Evolutionary conservation across 2,797 vertebrate genomes (phyloP).

Genomic region (Sebastes kiyomatsui): DNA sequence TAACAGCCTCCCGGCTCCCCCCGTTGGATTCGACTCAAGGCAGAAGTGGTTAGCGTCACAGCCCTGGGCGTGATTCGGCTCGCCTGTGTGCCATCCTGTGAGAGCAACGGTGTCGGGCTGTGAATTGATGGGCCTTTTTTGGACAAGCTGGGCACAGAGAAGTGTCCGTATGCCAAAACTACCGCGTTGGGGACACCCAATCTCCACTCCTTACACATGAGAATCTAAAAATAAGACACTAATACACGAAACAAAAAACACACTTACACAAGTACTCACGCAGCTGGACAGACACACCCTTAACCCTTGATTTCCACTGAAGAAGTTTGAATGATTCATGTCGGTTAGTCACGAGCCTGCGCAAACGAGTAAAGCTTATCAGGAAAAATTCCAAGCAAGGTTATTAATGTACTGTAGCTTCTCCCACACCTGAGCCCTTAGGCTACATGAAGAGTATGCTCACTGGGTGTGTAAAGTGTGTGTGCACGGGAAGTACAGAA

Average conservation of each 20-base stretch:
- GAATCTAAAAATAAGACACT: background rate
- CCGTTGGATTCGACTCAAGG: constrained; percentile 36
- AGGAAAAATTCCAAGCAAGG: constrained; percentile 6
- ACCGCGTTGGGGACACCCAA: background rate
- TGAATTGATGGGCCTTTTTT: constrained; percentile 35
- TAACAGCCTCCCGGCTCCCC: constrained; percentile 47
- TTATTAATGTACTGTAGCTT: constrained; percentile 1
- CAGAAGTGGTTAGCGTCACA: constrained; percentile 49
- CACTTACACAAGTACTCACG: background rate
- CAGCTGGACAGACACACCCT: constrained; percentile 28
- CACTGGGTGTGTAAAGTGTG: constrained; percentile 26
- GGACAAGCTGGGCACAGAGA: constrained; percentile 11
- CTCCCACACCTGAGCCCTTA: constrained; percentile 3
- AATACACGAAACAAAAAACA: background rate
- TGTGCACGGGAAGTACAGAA: background rate
- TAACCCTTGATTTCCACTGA: background rate
- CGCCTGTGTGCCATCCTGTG: constrained; percentile 33
- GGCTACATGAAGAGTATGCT: constrained; percentile 35
- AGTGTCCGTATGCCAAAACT: background rate
- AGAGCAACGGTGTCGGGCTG: constrained; percentile 38
- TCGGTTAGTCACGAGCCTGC: constrained; percentile 24
- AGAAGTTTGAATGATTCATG: background rate
- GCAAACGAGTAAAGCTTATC: background rate
- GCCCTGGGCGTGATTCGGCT: constrained; percentile 54
- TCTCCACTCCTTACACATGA: background rate